Conservation (phyloP, 1,140 invertebrate species). For the Brachionus manjavacas region DNA sequence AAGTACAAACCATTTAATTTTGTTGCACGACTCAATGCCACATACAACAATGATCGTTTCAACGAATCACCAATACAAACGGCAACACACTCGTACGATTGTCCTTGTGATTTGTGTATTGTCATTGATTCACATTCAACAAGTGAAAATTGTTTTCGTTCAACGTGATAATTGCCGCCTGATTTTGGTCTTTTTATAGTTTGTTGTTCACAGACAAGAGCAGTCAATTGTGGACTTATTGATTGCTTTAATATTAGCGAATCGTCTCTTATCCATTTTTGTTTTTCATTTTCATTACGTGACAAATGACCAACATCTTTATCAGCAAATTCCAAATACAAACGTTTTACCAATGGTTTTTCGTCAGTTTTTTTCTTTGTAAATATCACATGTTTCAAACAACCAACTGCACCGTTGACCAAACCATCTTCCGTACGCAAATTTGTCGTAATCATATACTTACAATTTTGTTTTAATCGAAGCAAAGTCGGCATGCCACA, state of each 20-base stretch:
- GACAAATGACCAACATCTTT: not conserved
- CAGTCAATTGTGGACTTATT: not conserved
- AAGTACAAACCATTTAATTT: not conserved
- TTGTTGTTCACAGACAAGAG: not conserved
- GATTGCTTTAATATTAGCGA: not conserved
- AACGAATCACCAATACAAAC: no score
- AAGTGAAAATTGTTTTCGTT: not conserved
- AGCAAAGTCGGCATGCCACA: not conserved
- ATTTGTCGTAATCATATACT: slow-evolving; percentile 6
- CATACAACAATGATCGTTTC: not conserved
- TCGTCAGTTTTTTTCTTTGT: not conserved
- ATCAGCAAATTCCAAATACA: not conserved
- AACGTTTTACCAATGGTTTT: not conserved
- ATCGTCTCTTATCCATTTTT: not conserved
- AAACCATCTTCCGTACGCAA: not conserved
- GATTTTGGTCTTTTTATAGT: not conserved
- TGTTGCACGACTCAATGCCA: not conserved
- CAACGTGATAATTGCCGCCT: not conserved
- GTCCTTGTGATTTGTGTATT: slow-evolving; percentile 16
- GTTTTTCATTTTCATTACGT: not conserved
- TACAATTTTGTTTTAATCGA: not conserved
- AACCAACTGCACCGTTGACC: not conserved
- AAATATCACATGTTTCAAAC: not conserved
- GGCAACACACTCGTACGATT: not conserved
- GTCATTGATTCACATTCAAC: slow-evolving; percentile 31